Base-by-base conservation (phyloP, 2,797 vertebrate species). In the Atherinosoma microstoma region DNA sequence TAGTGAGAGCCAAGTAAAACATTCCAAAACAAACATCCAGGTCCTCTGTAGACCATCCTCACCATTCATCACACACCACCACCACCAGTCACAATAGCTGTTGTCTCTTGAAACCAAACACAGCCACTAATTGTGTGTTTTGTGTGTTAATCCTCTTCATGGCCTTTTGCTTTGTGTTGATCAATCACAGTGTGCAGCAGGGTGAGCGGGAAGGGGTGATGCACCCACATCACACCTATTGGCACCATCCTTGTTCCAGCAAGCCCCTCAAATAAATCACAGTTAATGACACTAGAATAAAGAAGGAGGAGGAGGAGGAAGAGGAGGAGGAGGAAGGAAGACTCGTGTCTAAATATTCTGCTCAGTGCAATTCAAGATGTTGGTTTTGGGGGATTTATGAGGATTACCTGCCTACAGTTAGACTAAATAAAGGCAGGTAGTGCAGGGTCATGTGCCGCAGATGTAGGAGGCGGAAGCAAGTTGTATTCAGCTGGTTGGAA, bases 241-340 rank as follows among this genome's bases (percentile, higher is more conserved):
- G 91, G 87, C 90, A 86, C 84, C 76, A 60, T 70, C 83, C 64
- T 72, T 92, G 91, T 92, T 91, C 85, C 69, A 58, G 64, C 18
- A 35, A 75, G 85, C 62, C 83, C 30, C 80, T 79, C 74, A 35
- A 29, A 94, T 92, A 90, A 92, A 92, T 94, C 92, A 93, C 87
- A 11, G 79, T 9, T 91, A 92, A 91, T 84, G 88, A 91, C 87
- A 85, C 61, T 11, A n/a, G 4, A 56, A 58, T 10, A 15, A n/a
- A 36, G 65, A 70, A 42, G 35, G 45, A 9, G 58, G 32, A 32
- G 29, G 45, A 62, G 49, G 53, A 9, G 30, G 18, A 12, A 6
- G 10, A 51, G 30, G 54, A n/a, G n/a, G n/a, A n/a, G n/a, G n/a
- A n/a, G n/a, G n/a, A n/a, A n/a, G n/a, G n/a, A n/a, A n/a, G n/a